Percentiles rank a stretch among this genome's conserved stretches.
phyloP scores from a whole-genome alignment of 2,113 vertebrate species.

The Empidonax traillii region DNA sequence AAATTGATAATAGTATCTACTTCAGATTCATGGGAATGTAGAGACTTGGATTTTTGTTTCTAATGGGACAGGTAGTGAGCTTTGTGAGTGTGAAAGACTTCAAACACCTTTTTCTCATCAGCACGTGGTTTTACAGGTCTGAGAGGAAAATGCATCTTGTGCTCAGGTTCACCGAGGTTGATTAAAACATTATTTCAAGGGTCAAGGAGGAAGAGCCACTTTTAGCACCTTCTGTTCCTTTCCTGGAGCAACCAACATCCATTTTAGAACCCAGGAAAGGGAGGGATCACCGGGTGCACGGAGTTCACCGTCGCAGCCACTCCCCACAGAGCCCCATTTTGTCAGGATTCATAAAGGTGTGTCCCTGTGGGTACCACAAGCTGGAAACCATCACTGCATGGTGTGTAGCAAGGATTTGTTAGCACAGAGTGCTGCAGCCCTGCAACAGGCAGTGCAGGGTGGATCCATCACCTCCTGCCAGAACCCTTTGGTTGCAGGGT shows the following conservation, averaged over 20 bases:
- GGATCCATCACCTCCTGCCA: not conserved
- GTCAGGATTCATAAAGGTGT: not conserved
- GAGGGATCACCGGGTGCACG: not conserved
- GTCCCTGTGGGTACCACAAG: not conserved
- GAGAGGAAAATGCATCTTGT: not conserved
- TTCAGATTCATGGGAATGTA: not conserved
- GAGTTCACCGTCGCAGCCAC: not conserved
- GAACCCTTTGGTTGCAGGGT: not conserved
- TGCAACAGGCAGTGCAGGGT: not conserved
- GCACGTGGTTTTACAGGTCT: not conserved
- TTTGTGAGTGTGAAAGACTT: not conserved
- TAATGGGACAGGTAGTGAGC: not conserved
- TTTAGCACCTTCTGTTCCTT: not conserved
- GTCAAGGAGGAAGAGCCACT: not conserved
- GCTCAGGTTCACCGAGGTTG: not conserved
- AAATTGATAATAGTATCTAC: not conserved
- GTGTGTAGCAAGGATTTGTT: not conserved
- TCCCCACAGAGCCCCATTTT: not conserved
- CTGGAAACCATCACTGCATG: not conserved
- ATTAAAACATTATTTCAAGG: not conserved
- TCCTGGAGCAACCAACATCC: not conserved
- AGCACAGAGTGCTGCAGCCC: not conserved
- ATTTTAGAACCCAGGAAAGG: not conserved
- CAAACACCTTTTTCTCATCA: not conserved
- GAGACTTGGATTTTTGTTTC: not conserved